Evolutionary conservation across 2,797 vertebrate genomes (phyloP).

Genomic region (Alosa sapidissima): DNA sequence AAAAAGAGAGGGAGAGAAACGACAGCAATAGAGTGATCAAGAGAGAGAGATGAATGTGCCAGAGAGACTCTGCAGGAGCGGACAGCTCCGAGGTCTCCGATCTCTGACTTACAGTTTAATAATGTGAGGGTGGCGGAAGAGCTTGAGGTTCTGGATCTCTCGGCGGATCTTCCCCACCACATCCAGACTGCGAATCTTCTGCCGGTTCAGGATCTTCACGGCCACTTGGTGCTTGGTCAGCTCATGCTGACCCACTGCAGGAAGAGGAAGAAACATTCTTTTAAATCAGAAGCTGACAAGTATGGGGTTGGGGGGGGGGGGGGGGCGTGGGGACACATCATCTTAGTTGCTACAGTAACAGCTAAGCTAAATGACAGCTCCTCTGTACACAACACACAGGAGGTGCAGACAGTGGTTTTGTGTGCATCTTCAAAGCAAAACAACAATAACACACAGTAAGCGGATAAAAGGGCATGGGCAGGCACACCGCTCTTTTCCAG

Average conservation of each 20-base stretch:
- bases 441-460: neutral
- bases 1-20: neutral
- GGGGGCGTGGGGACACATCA: too few species aligned
- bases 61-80: neutral
- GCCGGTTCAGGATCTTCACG: slow-evolving; percentile 96
- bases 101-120: slow-evolving; percentile 93
- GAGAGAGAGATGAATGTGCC: neutral
- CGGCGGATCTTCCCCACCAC: slow-evolving; percentile 97
- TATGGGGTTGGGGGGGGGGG: too few species aligned
- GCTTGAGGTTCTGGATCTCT: slow-evolving; percentile 98
- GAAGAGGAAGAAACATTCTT: neutral
- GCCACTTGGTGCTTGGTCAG: slow-evolving; percentile 98
- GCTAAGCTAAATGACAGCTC: neutral
- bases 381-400: neutral
- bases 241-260: slow-evolving; percentile 92
- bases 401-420: neutral
- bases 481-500: neutral
- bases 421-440: neutral
- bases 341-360: neutral
- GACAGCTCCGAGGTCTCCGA: neutral
- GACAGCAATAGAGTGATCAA: neutral
- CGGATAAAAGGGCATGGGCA: neutral
- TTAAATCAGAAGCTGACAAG: neutral
- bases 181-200: slow-evolving; percentile 98
- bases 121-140: slow-evolving; percentile 98